Evolutionary conservation across 2,797 vertebrate species (phyloP).

Genomic region (Propithecus deckenii): DNA sequence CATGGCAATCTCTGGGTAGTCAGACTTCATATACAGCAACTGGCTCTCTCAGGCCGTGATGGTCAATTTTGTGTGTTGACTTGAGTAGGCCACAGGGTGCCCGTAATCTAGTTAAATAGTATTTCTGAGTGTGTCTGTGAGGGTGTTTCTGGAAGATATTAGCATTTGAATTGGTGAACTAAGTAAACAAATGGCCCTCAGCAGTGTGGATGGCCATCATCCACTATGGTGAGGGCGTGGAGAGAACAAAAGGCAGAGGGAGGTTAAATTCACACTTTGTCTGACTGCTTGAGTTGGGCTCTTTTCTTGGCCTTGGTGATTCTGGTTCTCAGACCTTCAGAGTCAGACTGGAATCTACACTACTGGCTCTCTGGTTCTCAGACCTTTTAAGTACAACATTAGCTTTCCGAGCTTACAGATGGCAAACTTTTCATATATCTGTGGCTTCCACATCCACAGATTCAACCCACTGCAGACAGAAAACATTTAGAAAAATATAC

Average conservation of each 20-base stretch:
- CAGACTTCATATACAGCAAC: background rate
- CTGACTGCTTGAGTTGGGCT: background rate
- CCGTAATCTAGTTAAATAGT: background rate
- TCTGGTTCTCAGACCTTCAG: background rate
- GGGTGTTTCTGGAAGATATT: background rate
- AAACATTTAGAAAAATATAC: background rate
- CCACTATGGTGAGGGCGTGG: background rate
- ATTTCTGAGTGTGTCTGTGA: background rate
- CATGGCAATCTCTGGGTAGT: background rate
- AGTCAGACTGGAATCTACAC: background rate
- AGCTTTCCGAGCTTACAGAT: background rate
- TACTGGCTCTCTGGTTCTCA: background rate
- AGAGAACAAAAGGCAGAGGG: background rate
- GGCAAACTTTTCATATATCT: background rate
- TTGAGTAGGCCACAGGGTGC: background rate
- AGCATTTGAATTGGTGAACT: background rate
- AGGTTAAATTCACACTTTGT: background rate
- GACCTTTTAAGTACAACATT: background rate
- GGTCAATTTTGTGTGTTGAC: no score
- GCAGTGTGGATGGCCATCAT: background rate
- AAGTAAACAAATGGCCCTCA: background rate
- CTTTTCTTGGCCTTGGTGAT: background rate
- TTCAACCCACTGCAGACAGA: background rate
- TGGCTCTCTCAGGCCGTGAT: background rate
- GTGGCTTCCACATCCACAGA: background rate